Evolutionary conservation across 2,113 vertebrate species (phyloP).

Genomic region (Pedetes capensis): DNA sequence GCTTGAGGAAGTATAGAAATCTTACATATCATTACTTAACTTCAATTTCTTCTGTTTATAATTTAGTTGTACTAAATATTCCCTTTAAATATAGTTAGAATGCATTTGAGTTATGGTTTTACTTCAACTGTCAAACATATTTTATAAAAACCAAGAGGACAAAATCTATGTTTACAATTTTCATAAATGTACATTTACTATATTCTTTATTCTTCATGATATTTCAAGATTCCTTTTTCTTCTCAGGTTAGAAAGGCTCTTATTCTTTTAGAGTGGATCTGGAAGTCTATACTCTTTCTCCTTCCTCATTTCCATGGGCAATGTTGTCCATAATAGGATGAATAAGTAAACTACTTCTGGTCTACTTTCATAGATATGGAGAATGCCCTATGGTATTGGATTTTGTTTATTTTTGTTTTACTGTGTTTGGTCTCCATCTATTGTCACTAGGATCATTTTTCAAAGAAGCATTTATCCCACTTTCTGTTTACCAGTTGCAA

Average conservation of each 20-base stretch:
- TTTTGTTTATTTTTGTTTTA: fast-evolving
- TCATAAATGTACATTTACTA: background rate
- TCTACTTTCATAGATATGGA: background rate
- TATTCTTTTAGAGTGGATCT: background rate
- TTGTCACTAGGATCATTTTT: background rate
- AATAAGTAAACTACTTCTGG: background rate
- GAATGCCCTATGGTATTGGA: fast-evolving
- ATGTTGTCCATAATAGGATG: background rate
- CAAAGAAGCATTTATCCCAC: background rate
- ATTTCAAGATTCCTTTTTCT: background rate
- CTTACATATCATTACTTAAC: background rate
- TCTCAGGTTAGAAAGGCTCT: background rate
- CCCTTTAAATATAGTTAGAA: background rate
- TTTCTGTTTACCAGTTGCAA: background rate
- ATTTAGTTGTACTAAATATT: background rate
- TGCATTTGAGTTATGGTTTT: background rate
- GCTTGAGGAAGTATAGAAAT: background rate
- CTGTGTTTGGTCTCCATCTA: background rate
- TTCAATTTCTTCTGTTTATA: background rate
- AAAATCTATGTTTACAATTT: no score
- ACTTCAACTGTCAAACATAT: background rate
- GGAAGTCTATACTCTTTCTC: no score
- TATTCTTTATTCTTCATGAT: background rate
- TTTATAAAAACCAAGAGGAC: background rate
- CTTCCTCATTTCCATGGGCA: background rate